A percentile compares a stretch with the other conserved stretches of the same genome.
These are phyloP conservation scores for Elysia crispata DNA, from an alignment of 2,888 invertebrate genomes.

Conservation along the genomic window DNA sequence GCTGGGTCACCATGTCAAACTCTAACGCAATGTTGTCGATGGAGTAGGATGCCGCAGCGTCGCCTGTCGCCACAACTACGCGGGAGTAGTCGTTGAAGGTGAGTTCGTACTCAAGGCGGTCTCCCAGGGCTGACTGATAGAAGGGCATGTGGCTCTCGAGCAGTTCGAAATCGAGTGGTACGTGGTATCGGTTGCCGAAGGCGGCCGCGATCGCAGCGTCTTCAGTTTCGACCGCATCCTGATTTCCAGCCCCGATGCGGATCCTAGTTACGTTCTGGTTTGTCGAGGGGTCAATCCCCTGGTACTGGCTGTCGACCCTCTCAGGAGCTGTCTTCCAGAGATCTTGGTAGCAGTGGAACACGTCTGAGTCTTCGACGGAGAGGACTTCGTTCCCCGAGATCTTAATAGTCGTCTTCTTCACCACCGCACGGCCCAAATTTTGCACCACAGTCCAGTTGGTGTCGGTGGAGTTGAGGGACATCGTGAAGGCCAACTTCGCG, in stretches of 20 bases:
- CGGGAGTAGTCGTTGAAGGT: conserved; percentile 49
- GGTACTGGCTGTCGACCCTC: conserved; percentile 49
- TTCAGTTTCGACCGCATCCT: neutral
- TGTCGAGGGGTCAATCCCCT: conserved; percentile 47
- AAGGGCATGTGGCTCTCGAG: conserved; percentile 51
- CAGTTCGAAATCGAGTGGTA: conserved; percentile 52
- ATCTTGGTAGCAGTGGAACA: too few species aligned
- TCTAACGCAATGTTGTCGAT: conserved; percentile 54
- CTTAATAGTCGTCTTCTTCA: conserved; percentile 54
- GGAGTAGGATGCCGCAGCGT: conserved; percentile 42
- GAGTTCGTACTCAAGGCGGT: too few species aligned
- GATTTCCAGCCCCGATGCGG: conserved; percentile 50
- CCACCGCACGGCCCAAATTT: conserved; percentile 53
- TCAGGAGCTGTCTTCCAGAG: too few species aligned
- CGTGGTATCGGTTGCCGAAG: conserved; percentile 52
- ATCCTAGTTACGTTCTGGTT: conserved; percentile 47
- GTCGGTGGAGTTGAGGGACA: conserved; percentile 38
- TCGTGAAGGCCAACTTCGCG: conserved; percentile 47
- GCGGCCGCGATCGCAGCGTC: conserved; percentile 52
- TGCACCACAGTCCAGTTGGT: conserved; percentile 49
- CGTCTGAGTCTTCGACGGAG: too few species aligned
- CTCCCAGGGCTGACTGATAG: too few species aligned
- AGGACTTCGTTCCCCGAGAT: conserved; percentile 32
- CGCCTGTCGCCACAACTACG: conserved; percentile 47
- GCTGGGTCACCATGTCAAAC: conserved; percentile 54